phyloP scores from a whole-genome alignment of 2,888 invertebrate species.

The Cheilosia grossa region DNA sequence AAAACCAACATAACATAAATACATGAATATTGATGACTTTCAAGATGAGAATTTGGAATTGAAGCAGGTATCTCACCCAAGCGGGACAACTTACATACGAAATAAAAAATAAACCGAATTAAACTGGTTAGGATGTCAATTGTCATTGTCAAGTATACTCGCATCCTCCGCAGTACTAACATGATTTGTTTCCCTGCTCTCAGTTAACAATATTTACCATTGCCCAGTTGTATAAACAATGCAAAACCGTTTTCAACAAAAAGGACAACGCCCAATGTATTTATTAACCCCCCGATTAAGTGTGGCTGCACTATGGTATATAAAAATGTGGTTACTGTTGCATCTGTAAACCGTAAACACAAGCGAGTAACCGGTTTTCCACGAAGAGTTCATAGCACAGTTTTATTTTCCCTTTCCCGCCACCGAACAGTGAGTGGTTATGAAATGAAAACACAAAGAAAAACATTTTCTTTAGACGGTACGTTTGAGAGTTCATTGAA shows the following conservation, averaged over 20 bases:
- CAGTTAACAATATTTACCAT: neutral
- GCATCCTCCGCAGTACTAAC: neutral
- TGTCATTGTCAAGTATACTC: too few relatives aligned
- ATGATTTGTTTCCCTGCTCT: neutral
- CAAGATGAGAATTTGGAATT: neutral
- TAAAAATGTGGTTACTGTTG: slow-evolving; percentile 19
- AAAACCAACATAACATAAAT: neutral
- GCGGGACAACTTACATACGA: neutral
- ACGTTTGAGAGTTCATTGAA: slow-evolving; percentile 35
- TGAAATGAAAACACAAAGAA: slow-evolving; percentile 34
- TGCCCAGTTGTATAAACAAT: neutral
- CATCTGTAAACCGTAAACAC: slow-evolving; percentile 54
- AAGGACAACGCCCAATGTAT: slow-evolving; percentile 3
- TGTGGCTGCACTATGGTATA: slow-evolving; percentile 9
- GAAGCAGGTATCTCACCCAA: neutral
- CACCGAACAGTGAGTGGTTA: slow-evolving; percentile 1
- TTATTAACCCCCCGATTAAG: neutral
- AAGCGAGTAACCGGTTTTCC: slow-evolving; percentile 45
- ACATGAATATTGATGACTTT: neutral
- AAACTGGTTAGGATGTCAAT: neutral
- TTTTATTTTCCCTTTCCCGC: neutral
- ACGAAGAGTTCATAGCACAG: neutral
- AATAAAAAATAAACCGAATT: neutral
- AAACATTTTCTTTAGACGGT: slow-evolving; percentile 26
- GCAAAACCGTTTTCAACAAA: neutral